Evolutionary conservation across 2,888 invertebrate genomes (phyloP).

Genomic region (Torymus tubicola): DNA sequence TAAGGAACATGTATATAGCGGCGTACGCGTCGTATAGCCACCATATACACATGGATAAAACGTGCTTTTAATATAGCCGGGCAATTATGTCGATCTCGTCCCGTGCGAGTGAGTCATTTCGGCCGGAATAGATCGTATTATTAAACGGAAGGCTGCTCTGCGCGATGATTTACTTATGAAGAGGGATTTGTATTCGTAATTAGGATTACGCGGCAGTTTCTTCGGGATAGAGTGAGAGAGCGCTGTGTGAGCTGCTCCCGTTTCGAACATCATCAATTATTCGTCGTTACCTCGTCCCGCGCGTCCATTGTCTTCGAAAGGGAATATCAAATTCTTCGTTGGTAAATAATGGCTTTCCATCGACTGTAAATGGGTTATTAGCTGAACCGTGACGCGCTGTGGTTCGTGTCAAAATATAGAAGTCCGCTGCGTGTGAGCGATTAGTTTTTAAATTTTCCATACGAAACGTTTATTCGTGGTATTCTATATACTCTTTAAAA

Average conservation of each 20-base stretch:
- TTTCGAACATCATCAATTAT: not conserved
- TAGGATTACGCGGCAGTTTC: conserved; percentile 32
- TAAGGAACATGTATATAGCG: conserved; percentile 32
- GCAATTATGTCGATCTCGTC: conserved; percentile 47
- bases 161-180: conserved; percentile 28
- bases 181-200: conserved; percentile 11
- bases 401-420: too few relatives aligned
- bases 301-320: too few relatives aligned
- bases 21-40: not conserved
- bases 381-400: too few relatives aligned
- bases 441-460: too few relatives aligned
- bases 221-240: not conserved
- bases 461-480: too few relatives aligned
- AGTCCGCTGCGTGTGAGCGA: too few relatives aligned
- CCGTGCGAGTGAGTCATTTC: conserved; percentile 28
- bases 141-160: not conserved
- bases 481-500: too few relatives aligned
- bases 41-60: conserved; percentile 7
- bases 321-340: too few relatives aligned
- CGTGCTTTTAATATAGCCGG: conserved; percentile 53
- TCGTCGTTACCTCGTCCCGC: not conserved
- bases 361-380: too few relatives aligned
- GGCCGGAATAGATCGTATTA: conserved; percentile 4
- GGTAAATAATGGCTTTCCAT: too few relatives aligned
- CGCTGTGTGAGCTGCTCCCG: too few relatives aligned